A percentile compares a stretch with the other conserved stretches of the same genome.
Conservation (phyloP, 2,888 invertebrate species). For the Acanthoscelides obtectus region DNA sequence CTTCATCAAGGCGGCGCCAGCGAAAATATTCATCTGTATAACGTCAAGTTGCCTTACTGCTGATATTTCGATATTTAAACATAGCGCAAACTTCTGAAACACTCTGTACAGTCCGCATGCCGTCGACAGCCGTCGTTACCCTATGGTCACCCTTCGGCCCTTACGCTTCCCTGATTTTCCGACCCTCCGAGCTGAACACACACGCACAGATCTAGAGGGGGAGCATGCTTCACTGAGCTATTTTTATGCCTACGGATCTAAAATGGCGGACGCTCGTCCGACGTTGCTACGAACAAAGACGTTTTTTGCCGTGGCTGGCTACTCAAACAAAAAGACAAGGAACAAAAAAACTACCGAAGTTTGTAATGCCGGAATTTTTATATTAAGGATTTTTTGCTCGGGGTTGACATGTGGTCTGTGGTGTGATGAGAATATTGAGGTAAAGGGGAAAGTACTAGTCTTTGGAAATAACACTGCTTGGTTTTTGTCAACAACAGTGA, state of each 20-base stretch:
- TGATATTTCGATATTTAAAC: too few relatives aligned
- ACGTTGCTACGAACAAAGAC: constrained; percentile 33
- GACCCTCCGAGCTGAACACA: constrained; percentile 39
- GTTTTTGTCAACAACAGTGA: too few relatives aligned
- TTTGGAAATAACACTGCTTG: too few relatives aligned
- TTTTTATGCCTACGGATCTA: constrained; percentile 44
- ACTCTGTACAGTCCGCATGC: neutral
- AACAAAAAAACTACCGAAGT: neutral
- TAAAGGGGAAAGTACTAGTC: too few relatives aligned
- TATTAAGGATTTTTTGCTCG: neutral
- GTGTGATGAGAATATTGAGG: neutral
- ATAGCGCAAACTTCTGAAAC: too few relatives aligned
- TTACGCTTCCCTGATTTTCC: constrained; percentile 38
- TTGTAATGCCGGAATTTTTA: constrained; percentile 7
- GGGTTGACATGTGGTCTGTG: neutral
- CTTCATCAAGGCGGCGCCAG: too few relatives aligned
- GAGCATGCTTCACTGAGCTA: constrained; percentile 47
- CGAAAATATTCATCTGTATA: too few relatives aligned
- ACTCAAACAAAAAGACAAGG: neutral
- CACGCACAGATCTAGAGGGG: constrained; percentile 44
- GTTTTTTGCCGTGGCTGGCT: constrained; percentile 29
- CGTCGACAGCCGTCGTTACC: neutral
- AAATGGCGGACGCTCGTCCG: constrained; percentile 43
- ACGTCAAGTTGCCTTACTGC: too few relatives aligned
- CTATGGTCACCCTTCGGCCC: constrained; percentile 24